These are phyloP conservation scores for Nipponia nippon DNA, from an alignment of 2,113 vertebrate species.

Conservation along the genomic window DNA sequence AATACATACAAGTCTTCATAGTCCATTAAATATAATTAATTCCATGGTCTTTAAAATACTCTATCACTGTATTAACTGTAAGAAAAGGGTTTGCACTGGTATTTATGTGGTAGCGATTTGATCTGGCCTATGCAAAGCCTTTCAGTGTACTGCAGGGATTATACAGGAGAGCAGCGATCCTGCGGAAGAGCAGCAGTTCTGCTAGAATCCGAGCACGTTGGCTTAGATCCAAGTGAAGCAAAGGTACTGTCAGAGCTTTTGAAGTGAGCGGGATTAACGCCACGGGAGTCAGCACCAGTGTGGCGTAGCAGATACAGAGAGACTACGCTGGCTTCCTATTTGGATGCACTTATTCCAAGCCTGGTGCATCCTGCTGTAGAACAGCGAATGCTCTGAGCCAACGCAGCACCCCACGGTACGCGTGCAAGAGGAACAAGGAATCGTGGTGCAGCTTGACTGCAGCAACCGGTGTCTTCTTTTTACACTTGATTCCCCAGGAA, in stretches of 20 bases:
- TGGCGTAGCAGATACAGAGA: not conserved
- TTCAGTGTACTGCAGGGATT: not conserved
- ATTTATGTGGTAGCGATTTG: not conserved
- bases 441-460: not conserved
- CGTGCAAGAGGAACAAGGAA: not conserved
- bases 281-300: not conserved
- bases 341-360: not conserved
- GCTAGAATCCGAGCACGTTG: not conserved
- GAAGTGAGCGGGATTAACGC: not conserved
- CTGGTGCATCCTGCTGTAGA: accelerated
- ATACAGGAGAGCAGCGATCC: not conserved
- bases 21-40: slow-evolving; percentile 1
- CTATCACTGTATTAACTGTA: not conserved
- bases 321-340: not conserved
- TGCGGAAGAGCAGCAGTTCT: not conserved
- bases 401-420: accelerated
- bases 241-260: not conserved
- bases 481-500: not conserved
- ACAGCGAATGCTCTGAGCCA: not conserved
- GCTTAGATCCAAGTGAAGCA: not conserved
- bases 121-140: not conserved
- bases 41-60: not conserved
- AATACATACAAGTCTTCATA: slow-evolving; percentile 26
- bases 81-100: not conserved
- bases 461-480: not conserved